Conservation (phyloP, 2,113 vertebrate genomes). For the Craseonycteris thonglongyai region DNA sequence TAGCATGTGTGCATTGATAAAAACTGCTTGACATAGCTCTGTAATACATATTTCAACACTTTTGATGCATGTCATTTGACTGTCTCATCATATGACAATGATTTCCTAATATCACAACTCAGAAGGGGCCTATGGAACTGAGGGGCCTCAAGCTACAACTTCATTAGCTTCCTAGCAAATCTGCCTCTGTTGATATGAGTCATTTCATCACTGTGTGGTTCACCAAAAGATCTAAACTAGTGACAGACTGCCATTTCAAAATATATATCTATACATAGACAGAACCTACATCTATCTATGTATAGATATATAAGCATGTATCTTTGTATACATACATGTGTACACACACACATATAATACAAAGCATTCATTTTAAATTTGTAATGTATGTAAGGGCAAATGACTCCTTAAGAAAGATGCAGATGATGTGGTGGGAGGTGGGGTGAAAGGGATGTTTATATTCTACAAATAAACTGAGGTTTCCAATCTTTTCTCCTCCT, state of each 20-base stretch:
- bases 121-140: background rate
- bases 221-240: background rate
- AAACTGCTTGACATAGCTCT: background rate
- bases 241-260: background rate
- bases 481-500: background rate
- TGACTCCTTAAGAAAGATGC: background rate
- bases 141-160: background rate
- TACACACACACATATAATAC: background rate
- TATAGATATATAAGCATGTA: background rate
- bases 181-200: background rate
- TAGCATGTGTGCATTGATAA: background rate
- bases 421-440: background rate
- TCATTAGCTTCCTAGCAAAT: background rate
- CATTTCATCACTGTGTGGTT: background rate
- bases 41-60: background rate
- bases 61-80: background rate
- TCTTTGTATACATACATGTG: background rate
- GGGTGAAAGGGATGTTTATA: background rate
- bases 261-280: background rate
- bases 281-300: background rate
- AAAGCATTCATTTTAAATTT: background rate
- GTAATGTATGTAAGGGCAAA: background rate
- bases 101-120: background rate
- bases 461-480: background rate
- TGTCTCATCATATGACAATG: background rate